Evolutionary conservation across 2,797 vertebrate genomes (phyloP), one percentile per base, ranked within the genome.

Genomic region (Gephyroberyx darwinii): DNA sequence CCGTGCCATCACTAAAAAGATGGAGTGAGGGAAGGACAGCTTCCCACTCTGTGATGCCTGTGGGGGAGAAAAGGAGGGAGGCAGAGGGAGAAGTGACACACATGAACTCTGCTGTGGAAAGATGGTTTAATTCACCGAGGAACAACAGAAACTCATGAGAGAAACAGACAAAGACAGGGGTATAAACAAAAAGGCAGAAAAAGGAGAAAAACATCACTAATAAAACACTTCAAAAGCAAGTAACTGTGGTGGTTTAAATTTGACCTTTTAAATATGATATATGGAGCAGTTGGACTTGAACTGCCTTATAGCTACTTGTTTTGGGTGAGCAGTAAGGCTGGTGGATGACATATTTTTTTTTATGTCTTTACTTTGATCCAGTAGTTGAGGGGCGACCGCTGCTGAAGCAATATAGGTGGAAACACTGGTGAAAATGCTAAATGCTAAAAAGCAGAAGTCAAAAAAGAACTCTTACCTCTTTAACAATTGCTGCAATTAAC

Each of bases 1-100:
- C n/a, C 96, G 95, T 31, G 96, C 96, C 87, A 95, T 91, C 89
- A 99, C 96, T 71, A 99, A 90, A 83, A 98, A 93, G 78, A 97
- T 81, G 0, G 97, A 98, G 81, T 96, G 96, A n/a, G 96, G 94
- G 82, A 99, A 93, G 69, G 97, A 98, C 4, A 96, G 94, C 78
- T 96, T 98, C 76, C 96, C 94, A 58, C 95, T 96, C 91, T 98
- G 97, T 53, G 97, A 98, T 3, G 97, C 96, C 97, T 99, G 89
- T 2, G n/a, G 69, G 70, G 65, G 35, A 67, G 17, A 67, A 10
- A 10, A 52, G 1, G 39, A 48, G n/a, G 33, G 16, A 37, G 26
- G 30, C 17, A 53, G 9, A 61, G 10, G 17, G n/a, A 39, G 8
- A 41, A 52, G 48, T 47, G n/a, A 68, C n/a, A 60, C 30, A 39